phyloP scores from a whole-genome alignment of 2,797 vertebrate genomes.

The Salarias fasciatus region DNA sequence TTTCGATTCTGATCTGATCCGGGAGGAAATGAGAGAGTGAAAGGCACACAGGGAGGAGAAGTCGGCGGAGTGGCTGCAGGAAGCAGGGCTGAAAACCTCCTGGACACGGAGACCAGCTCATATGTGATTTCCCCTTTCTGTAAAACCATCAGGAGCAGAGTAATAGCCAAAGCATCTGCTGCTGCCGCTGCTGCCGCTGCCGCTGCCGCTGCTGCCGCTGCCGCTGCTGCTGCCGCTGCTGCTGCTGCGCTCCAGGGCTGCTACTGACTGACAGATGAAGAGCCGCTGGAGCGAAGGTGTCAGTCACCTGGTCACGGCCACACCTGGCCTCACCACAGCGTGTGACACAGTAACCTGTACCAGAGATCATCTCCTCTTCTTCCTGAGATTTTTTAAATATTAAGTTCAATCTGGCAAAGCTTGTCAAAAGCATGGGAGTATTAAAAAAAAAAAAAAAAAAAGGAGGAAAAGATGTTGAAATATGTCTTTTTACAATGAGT shows the following conservation, averaged over 20 bases:
- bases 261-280: constrained; percentile 40
- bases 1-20: background rate
- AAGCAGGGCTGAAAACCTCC: constrained; percentile 11
- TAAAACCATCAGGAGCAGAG: constrained; percentile 49
- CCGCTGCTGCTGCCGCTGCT: no score
- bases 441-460: constrained; percentile 3
- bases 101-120: constrained; percentile 28
- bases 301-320: constrained; percentile 54
- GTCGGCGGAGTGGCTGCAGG: background rate
- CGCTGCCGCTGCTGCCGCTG: no score
- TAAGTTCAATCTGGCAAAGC: constrained; percentile 11
- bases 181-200: no score
- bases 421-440: constrained; percentile 8
- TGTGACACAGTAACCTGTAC: constrained; percentile 18
- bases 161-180: constrained; percentile 52
- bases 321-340: constrained; percentile 4
- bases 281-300: constrained; percentile 38
- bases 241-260: constrained; percentile 33
- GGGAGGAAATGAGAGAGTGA: background rate
- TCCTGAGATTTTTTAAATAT: constrained; percentile 19
- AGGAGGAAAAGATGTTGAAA: constrained; percentile 9
- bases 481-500: constrained; percentile 45
- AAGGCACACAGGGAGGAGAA: background rate
- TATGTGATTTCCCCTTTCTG: constrained; percentile 43
- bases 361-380: constrained; percentile 21